Evolutionary conservation across 2,113 vertebrate genomes (phyloP).

Genomic region (Microtus montanus): DNA sequence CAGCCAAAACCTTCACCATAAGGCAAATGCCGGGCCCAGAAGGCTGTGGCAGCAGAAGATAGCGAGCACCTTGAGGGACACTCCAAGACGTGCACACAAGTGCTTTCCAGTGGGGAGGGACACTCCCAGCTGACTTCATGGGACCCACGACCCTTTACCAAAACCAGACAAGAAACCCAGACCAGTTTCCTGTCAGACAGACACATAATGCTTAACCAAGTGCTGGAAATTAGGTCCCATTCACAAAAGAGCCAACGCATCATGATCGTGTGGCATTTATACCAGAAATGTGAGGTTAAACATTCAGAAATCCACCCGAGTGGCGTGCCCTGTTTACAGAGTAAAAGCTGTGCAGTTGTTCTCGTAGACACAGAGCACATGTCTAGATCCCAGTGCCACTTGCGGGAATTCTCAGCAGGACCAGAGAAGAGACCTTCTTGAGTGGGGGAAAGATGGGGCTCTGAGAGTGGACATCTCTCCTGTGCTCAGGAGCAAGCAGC

Average conservation of each 20-base stretch:
- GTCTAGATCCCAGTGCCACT: not conserved
- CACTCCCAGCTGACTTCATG: not conserved
- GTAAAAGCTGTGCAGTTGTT: not conserved
- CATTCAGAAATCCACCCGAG: not conserved
- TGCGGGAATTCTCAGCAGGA: not conserved
- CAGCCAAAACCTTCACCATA: not conserved
- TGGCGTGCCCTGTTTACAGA: not conserved
- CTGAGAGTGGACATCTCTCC: not conserved
- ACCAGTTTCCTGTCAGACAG: not conserved
- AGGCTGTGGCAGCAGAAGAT: not conserved
- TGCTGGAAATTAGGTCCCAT: not conserved
- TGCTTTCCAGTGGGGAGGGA: not conserved
- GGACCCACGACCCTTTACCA: not conserved
- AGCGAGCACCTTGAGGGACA: not conserved
- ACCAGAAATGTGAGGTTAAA: not conserved
- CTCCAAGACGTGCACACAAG: not conserved
- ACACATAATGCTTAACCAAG: not conserved
- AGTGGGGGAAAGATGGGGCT: not conserved
- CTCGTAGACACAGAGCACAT: not conserved
- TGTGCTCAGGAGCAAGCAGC: not conserved
- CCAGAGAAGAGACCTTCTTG: not conserved
- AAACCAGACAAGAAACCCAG: not conserved
- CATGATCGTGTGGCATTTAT: not conserved
- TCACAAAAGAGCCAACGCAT: not conserved
- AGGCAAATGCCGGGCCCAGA: not conserved